Base-by-base conservation (phyloP, 2,888 invertebrate species). In the Erebia epiphron region DNA sequence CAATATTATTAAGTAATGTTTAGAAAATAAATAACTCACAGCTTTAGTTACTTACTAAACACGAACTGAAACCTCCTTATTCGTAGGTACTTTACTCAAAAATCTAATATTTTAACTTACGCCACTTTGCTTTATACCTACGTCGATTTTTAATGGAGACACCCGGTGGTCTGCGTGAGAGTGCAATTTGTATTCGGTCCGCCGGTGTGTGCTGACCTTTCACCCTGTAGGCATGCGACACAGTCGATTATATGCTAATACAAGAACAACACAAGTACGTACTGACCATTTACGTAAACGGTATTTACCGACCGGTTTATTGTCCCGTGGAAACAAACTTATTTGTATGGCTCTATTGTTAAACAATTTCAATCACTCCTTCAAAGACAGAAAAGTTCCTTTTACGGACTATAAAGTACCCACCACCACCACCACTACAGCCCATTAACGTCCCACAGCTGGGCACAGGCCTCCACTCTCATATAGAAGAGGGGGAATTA, bases 161-260 rank as follows among this genome's bases (percentile, higher is more conserved):
- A 69, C 73, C 69, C 73, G 79, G 82, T 80, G 84, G 83, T 81
- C 83, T 75, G 83, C 86, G 86, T 86, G 90, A 87, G 86, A 85
- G 80, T 82, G 86, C 86, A 87, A 90, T 90, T 90, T 89, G 90
- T 87, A 79, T 78, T 77, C 77, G 79, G 78, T 78, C 75, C 77
- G 75, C 73, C 72, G 76, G 76, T 49, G 77, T 75, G 75, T 73
- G 78, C 80, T 81, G 88, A 87, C 89, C 86, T 80, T 76, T 79
- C 77, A 83, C 86, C 86, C 79, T 41, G 69, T 71, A 66, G 76
- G 78, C 68, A 77, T 77, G 79, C 78, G 76, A 68, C 74, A 60
- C 65, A 16, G 62, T 79, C 84, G 85, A 86, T 89, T 87, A 85
- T 89, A 88, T 89, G 90, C 87, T 89, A 89, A 89, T 89, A 82